Conservation (phyloP, 2,797 vertebrate species). For the Danio kyathit region DNA sequence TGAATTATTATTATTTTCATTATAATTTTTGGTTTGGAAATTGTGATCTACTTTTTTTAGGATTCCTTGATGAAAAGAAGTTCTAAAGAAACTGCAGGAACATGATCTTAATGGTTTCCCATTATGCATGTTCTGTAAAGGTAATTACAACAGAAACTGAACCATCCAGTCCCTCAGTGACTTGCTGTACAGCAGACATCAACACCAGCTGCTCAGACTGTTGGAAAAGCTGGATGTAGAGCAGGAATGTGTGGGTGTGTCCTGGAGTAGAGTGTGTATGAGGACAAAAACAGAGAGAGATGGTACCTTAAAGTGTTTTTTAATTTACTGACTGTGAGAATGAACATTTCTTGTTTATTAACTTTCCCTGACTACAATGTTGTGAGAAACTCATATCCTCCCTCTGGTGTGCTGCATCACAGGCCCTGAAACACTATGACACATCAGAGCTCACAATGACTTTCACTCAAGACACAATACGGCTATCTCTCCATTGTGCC, state of each 20-base stretch:
- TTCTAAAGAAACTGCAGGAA: not conserved
- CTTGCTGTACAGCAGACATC: slow-evolving; percentile 58
- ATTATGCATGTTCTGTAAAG: slow-evolving; percentile 21
- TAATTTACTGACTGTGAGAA: not conserved
- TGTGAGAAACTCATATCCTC: slow-evolving; percentile 10
- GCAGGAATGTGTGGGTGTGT: slow-evolving; percentile 20
- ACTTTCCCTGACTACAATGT: not conserved
- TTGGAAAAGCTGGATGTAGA: slow-evolving; percentile 27
- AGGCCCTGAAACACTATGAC: slow-evolving; percentile 30
- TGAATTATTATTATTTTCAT: too few relatives aligned
- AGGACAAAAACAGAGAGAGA: not conserved
- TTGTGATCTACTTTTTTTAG: not conserved
- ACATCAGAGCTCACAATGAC: slow-evolving; percentile 33
- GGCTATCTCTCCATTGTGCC: slow-evolving; percentile 26
- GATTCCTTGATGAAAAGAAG: not conserved
- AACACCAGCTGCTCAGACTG: slow-evolving; percentile 52
- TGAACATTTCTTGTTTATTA: not conserved
- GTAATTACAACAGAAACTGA: slow-evolving; percentile 24
- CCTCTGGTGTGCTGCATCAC: slow-evolving; percentile 28
- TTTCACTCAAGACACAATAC: slow-evolving; percentile 46
- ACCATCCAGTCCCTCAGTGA: slow-evolving; percentile 28
- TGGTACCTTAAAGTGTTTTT: not conserved
- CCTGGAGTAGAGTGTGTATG: not conserved
- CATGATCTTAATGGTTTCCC: not conserved
- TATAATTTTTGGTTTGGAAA: not conserved